A percentile compares a stretch with the other conserved stretches of the same genome.
phyloP scores from a whole-genome alignment of 2,888 invertebrate genomes.

The Luperina nickerlii region DNA sequence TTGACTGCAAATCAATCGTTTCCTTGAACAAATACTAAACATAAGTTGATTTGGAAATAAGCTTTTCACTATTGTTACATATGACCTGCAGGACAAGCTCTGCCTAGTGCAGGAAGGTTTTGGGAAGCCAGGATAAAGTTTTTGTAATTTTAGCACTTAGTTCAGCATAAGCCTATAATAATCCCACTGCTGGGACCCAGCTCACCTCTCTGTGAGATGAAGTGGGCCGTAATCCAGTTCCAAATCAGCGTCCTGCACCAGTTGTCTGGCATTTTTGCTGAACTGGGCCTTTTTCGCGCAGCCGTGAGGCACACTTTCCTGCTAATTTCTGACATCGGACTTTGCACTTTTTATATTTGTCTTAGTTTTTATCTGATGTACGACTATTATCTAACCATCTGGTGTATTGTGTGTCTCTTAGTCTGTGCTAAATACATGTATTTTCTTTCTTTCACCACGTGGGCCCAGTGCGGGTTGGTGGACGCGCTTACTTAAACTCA shows the following conservation, averaged over 20 bases:
- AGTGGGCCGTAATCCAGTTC: background rate
- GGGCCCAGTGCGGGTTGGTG: background rate
- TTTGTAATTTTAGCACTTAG: background rate
- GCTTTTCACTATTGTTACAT: background rate
- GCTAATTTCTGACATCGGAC: too few species aligned
- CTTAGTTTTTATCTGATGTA: too few species aligned
- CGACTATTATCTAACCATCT: too few species aligned
- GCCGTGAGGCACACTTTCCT: too few species aligned
- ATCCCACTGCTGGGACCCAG: background rate
- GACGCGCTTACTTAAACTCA: background rate
- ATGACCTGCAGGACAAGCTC: background rate
- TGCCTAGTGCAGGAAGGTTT: background rate
- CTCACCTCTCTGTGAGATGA: background rate
- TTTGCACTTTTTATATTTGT: too few species aligned
- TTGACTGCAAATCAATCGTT: background rate
- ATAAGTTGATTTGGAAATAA: background rate
- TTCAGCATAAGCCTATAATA: background rate
- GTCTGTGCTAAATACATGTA: too few species aligned
- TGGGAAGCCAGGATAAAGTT: background rate
- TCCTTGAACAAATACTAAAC: background rate
- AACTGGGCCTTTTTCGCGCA: too few species aligned
- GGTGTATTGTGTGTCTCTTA: too few species aligned
- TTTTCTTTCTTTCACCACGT: too few species aligned
- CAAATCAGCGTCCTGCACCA: too few species aligned
- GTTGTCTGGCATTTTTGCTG: too few species aligned